phyloP scores from a whole-genome alignment of 2,113 vertebrate genomes.

The Hemiscyllium ocellatum region DNA sequence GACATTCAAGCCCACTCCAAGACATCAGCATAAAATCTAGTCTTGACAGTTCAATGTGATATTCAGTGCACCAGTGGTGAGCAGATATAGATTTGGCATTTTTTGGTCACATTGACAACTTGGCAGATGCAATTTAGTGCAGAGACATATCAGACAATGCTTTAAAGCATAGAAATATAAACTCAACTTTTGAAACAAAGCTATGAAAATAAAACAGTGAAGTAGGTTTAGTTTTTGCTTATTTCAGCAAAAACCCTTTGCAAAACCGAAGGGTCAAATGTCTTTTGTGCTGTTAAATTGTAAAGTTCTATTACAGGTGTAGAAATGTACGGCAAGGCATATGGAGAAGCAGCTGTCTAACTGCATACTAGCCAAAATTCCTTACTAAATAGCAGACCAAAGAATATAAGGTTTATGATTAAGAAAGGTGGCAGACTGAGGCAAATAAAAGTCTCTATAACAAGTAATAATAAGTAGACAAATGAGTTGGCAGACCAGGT shows the following conservation, averaged over 20 bases:
- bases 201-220: neutral
- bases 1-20: neutral
- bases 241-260: neutral
- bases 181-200: neutral
- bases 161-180: neutral
- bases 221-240: neutral
- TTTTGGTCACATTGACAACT: neutral
- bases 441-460: neutral
- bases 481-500: neutral
- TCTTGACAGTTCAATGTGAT: neutral
- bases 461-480: neutral
- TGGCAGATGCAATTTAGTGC: neutral
- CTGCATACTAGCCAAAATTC: neutral
- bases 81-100: neutral
- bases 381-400: neutral
- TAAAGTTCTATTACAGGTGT: neutral
- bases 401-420: neutral
- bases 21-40: neutral
- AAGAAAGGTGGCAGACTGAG: neutral
- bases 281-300: neutral
- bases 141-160: neutral
- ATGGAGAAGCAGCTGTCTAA: neutral
- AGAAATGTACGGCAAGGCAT: neutral
- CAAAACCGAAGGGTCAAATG: neutral
- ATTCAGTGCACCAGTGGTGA: neutral